These are phyloP conservation scores for Limnothrissa miodon DNA, from an alignment of 2,113 vertebrate genomes.

Conservation along the genomic window DNA sequence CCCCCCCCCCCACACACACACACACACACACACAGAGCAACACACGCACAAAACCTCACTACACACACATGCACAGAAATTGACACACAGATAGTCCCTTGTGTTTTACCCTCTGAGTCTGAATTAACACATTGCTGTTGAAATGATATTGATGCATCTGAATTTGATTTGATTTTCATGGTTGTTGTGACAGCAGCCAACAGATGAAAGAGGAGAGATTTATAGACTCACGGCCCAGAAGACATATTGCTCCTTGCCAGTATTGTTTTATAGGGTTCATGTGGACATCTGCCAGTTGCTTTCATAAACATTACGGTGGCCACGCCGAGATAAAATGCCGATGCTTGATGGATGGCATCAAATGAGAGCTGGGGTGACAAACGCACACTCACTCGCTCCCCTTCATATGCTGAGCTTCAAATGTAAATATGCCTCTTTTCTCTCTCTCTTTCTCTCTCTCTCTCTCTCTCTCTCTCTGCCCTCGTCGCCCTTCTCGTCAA, in stretches of 20 bases:
- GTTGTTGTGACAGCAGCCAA: not conserved
- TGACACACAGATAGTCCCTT: not conserved
- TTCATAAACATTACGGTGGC: conserved; percentile 15
- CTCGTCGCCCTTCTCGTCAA: conserved; percentile 19
- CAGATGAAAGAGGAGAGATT: not conserved
- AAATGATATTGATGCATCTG: conserved; percentile 11
- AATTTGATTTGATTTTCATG: conserved; percentile 18
- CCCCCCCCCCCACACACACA: conserved; percentile 22
- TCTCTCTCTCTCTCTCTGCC: not conserved
- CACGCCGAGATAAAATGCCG: not conserved
- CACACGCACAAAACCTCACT: too few relatives aligned
- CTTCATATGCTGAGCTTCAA: not conserved
- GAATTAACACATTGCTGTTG: not conserved
- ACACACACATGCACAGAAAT: conserved; percentile 13
- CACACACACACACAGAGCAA: conserved; percentile 25
- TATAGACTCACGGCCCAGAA: not conserved
- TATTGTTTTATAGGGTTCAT: conserved; percentile 15
- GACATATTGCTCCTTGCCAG: conserved; percentile 13
- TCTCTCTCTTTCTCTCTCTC: not conserved
- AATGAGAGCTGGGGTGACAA: not conserved
- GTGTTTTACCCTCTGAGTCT: not conserved
- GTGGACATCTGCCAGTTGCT: conserved; percentile 9
- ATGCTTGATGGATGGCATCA: not conserved
- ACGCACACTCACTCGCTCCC: not conserved
- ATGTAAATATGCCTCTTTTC: not conserved